Evolutionary conservation across 1,140 invertebrate species (phyloP).

Genomic region (Oncopodura yosiiana): DNA sequence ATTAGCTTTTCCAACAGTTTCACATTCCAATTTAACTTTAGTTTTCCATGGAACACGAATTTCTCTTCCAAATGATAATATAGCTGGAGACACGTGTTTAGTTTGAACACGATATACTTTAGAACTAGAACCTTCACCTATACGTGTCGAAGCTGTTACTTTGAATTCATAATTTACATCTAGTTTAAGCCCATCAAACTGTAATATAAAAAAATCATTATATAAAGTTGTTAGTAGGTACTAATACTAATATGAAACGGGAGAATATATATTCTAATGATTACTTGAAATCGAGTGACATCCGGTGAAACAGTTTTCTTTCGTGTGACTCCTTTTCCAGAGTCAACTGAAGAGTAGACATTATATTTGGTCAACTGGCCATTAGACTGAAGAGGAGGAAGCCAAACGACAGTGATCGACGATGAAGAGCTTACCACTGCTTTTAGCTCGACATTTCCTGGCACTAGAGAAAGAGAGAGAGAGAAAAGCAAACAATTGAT

Average conservation of each 20-base stretch:
- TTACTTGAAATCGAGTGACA: constrained; percentile 43
- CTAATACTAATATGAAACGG: too few relatives aligned
- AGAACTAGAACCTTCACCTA: constrained; percentile 37
- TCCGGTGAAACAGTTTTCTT: constrained; percentile 41
- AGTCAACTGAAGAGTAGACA: constrained; percentile 22
- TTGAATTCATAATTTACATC: constrained; percentile 39
- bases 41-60: constrained; percentile 37
- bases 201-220: not conserved
- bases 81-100: constrained; percentile 26
- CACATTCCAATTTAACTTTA: constrained; percentile 40
- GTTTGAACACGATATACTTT: constrained; percentile 8
- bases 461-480: constrained; percentile 48
- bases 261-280: too few relatives aligned
- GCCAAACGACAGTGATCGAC: constrained; percentile 55
- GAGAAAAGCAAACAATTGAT: too few relatives aligned
- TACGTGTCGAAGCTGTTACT: constrained; percentile 38
- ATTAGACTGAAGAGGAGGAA: constrained; percentile 61
- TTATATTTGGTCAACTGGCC: constrained; percentile 62
- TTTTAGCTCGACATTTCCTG: constrained; percentile 67
- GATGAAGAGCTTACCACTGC: constrained; percentile 63
- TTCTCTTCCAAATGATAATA: constrained; percentile 37
- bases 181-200: constrained; percentile 42
- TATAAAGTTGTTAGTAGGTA: not conserved
- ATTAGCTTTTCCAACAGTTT: constrained; percentile 41
- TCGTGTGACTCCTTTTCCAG: constrained; percentile 39